These are phyloP conservation scores for Heliangelus exortis DNA, from an alignment of 2,797 vertebrate species.

Conservation along the genomic window DNA sequence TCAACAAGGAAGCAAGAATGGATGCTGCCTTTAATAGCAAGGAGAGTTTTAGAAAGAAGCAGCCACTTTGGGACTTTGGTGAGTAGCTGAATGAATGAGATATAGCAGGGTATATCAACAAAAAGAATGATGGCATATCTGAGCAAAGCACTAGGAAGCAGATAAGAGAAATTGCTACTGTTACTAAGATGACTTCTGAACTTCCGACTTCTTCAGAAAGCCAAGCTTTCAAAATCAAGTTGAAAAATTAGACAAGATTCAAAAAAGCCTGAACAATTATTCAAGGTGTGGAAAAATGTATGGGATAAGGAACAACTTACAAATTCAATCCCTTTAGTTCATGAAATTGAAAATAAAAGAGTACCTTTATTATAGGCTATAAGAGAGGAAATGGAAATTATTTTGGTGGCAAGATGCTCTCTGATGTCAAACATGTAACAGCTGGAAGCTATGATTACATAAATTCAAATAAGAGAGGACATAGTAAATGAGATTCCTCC, in stretches of 20 bases:
- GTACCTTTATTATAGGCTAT: background rate
- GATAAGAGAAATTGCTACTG: background rate
- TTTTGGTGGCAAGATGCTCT: background rate
- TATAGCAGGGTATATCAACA: background rate
- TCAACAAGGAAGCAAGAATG: background rate
- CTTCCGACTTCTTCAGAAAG: background rate
- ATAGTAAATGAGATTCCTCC: background rate
- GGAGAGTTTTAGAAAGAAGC: background rate
- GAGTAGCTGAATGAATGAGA: background rate
- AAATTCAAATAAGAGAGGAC: background rate
- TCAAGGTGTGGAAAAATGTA: background rate
- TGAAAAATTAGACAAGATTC: background rate
- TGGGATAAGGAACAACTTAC: background rate
- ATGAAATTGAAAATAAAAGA: background rate
- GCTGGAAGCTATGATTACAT: background rate
- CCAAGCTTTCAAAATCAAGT: background rate
- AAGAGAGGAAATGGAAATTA: background rate
- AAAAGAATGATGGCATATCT: background rate
- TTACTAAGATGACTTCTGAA: background rate
- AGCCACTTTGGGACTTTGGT: background rate
- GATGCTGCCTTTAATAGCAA: background rate
- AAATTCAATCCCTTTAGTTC: background rate
- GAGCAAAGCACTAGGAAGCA: background rate
- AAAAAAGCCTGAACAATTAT: background rate
- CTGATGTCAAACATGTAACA: background rate